Evolutionary conservation across 2,888 invertebrate species (phyloP).

Genomic region (Camptogramma bilineatum): DNA sequence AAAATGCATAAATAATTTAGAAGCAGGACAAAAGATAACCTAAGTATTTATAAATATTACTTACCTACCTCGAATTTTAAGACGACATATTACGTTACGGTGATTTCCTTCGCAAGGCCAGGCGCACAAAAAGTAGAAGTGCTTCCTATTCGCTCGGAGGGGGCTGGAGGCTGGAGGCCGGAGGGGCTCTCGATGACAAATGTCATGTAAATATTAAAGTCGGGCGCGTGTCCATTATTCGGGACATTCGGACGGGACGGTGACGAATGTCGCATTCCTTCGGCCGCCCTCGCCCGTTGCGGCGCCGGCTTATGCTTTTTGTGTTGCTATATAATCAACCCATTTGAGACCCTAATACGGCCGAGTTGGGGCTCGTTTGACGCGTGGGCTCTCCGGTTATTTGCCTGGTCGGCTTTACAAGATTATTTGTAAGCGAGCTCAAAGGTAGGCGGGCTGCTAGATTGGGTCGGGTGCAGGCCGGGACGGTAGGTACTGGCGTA

Average conservation of each 20-base stretch:
- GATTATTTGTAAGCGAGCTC: constrained; percentile 3
- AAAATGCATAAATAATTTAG: background rate
- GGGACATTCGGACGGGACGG: constrained; percentile 8
- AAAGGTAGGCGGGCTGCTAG: background rate
- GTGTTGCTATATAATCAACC: background rate
- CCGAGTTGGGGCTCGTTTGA: background rate
- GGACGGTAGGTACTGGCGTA: background rate
- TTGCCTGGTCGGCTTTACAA: background rate
- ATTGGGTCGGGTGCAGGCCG: background rate
- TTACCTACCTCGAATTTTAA: constrained; percentile 3
- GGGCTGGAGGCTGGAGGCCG: background rate
- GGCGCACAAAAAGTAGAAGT: constrained; percentile 6
- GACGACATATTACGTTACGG: constrained; percentile 6
- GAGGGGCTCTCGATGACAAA: constrained; percentile 15
- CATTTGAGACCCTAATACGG: background rate
- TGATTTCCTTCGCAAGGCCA: background rate
- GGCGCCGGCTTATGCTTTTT: background rate
- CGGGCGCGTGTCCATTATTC: constrained; percentile 8
- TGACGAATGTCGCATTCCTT: constrained; percentile 6
- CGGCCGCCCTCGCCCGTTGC: background rate
- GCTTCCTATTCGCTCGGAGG: background rate
- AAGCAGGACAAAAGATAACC: background rate
- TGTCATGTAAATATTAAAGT: constrained; percentile 23
- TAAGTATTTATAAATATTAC: background rate
- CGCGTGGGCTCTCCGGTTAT: constrained; percentile 1